A percentile compares a stretch with the other conserved stretches of the same genome.
Conservation (phyloP, 2,888 invertebrate genomes). For the Anarsia innoxiella region DNA sequence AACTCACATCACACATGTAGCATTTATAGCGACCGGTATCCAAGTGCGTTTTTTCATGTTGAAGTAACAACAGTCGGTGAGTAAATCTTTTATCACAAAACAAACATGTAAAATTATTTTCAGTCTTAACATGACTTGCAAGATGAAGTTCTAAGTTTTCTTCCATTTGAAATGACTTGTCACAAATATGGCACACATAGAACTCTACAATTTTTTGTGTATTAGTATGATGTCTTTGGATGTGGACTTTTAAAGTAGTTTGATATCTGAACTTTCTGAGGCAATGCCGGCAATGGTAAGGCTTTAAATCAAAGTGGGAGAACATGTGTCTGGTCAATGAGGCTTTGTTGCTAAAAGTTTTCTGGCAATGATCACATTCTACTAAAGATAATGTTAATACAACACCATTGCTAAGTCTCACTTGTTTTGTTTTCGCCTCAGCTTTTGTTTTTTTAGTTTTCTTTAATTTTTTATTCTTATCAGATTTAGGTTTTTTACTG, state of each 20-base stretch:
- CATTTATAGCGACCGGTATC: slow-evolving; percentile 83
- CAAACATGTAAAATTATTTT: slow-evolving; percentile 78
- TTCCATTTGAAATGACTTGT: slow-evolving; percentile 84
- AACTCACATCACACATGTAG: slow-evolving; percentile 80
- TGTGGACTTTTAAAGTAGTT: slow-evolving; percentile 79
- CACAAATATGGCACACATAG: slow-evolving; percentile 83
- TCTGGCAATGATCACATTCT: slow-evolving; percentile 78
- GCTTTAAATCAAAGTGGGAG: slow-evolving; percentile 79
- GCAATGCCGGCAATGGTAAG: slow-evolving; percentile 78
- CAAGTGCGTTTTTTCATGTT: slow-evolving; percentile 84
- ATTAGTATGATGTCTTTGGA: slow-evolving; percentile 71
- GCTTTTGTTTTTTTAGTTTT: neutral
- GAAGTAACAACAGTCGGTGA: slow-evolving; percentile 51
- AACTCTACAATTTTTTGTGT: slow-evolving; percentile 38
- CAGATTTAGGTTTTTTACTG: neutral
- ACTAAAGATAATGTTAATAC: slow-evolving; percentile 31
- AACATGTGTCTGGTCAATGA: slow-evolving; percentile 81
- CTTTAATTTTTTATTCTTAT: neutral
- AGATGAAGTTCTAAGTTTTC: slow-evolving; percentile 84
- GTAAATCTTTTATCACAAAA: slow-evolving; percentile 63
- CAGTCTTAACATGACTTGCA: slow-evolving; percentile 77
- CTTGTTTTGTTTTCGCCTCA: slow-evolving; percentile 23
- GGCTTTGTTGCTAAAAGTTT: slow-evolving; percentile 77
- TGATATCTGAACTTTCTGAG: slow-evolving; percentile 78
- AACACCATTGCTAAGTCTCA: slow-evolving; percentile 31